Percentiles rank a stretch among this genome's conserved stretches.
Conservation (phyloP, 2,797 vertebrate genomes). For the Bovichtus diacanthus region DNA sequence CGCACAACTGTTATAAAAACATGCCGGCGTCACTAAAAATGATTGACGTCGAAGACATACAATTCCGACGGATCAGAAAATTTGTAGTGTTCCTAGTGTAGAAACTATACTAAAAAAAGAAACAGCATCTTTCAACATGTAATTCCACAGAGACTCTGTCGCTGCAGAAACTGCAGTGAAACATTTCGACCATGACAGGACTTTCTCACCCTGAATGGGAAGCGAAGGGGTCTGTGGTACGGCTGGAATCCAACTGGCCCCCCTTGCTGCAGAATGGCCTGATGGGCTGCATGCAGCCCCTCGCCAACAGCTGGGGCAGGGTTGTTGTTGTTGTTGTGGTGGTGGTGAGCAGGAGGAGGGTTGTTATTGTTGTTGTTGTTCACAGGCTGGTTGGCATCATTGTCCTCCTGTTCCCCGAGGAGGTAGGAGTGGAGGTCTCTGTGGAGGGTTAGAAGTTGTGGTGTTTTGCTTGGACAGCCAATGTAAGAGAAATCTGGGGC, state of each 20-base stretch:
- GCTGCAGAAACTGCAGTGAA: neutral
- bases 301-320: constrained; percentile 94
- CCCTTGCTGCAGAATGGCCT: constrained; percentile 98
- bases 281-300: constrained; percentile 97
- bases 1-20: no score
- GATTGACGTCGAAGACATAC: no score
- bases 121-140: neutral
- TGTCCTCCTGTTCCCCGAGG: constrained; percentile 97
- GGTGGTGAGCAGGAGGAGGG: constrained; percentile 87
- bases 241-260: constrained; percentile 98
- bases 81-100: no score
- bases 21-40: no score
- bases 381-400: constrained; percentile 92
- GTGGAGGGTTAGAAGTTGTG: constrained; percentile 20
- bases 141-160: neutral
- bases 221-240: constrained; percentile 94
- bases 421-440: constrained; percentile 99
- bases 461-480: no score
- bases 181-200: neutral
- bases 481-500: neutral
- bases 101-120: neutral
- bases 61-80: no score
- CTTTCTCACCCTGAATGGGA: constrained; percentile 92
- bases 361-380: constrained; percentile 97
- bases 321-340: constrained; percentile 91